Conservation (phyloP, 1,140 invertebrate species). For the Meloidogyne chitwoodi region DNA sequence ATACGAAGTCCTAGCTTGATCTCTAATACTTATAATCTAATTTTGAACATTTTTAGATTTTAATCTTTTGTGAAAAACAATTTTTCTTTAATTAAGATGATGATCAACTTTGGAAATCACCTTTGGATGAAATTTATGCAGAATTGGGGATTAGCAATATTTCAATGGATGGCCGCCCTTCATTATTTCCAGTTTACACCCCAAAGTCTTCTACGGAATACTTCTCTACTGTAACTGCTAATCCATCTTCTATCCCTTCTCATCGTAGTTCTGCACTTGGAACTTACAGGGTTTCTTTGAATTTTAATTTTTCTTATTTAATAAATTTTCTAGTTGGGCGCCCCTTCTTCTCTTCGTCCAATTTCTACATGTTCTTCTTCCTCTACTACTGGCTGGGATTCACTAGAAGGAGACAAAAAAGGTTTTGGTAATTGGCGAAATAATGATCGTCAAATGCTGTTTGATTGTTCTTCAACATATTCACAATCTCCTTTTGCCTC, state of each 20-base stretch:
- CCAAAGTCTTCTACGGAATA: constrained; percentile 43
- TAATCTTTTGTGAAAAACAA: too few species aligned
- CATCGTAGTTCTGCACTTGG: constrained; percentile 16
- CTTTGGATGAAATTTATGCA: constrained; percentile 37
- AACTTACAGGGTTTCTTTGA: constrained; percentile 20
- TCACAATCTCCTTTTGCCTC: constrained; percentile 3
- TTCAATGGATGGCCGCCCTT: neutral
- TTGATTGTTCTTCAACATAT: constrained; percentile 48
- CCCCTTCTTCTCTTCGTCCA: constrained; percentile 13
- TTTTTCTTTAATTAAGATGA: constrained; percentile 21
- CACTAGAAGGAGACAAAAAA: constrained; percentile 1
- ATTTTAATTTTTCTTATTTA: neutral
- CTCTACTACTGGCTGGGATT: neutral
- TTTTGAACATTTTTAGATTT: too few species aligned
- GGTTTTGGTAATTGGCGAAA: constrained; percentile 24
- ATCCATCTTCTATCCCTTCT: neutral
- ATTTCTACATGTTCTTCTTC: neutral
- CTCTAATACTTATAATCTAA: too few species aligned
- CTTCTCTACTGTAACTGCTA: constrained; percentile 9
- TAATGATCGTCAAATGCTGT: constrained; percentile 39
- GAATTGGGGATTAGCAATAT: constrained; percentile 18
- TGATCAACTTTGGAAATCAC: constrained; percentile 27
- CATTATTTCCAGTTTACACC: constrained; percentile 41
- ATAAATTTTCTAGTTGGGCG: neutral
- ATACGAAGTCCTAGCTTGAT: too few species aligned